Conservation (phyloP, 2,888 invertebrate genomes). For the Balanococcus diminutus region DNA sequence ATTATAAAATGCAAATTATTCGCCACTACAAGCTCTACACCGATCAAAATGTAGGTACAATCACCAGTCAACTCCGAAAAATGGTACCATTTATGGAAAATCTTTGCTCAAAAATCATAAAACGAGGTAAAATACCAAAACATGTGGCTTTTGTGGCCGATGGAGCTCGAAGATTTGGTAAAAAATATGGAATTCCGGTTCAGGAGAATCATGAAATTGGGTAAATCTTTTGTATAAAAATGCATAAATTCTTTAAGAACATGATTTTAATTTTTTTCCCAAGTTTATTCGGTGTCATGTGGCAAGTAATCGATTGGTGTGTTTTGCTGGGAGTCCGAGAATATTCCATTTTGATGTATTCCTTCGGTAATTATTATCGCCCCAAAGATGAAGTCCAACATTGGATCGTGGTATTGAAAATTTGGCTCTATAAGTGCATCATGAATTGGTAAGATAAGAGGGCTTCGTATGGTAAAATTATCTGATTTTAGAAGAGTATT, state of each 20-base stretch:
- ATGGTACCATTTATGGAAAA: background rate
- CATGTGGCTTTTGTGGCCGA: constrained; percentile 52
- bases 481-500: background rate
- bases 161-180: constrained; percentile 51
- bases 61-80: background rate
- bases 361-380: constrained; percentile 50
- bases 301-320: constrained; percentile 53
- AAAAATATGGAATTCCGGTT: constrained; percentile 45
- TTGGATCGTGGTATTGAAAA: constrained; percentile 47
- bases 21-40: background rate
- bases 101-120: background rate
- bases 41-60: background rate
- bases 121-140: background rate
- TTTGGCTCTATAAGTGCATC: constrained; percentile 47
- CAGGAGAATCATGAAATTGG: constrained; percentile 53
- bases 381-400: constrained; percentile 49
- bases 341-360: constrained; percentile 51
- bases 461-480: background rate
- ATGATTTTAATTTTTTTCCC: background rate
- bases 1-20: constrained; percentile 29
- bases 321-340: constrained; percentile 38
- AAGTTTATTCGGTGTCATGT: constrained; percentile 36
- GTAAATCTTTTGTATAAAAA: constrained; percentile 20
- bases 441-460: constrained; percentile 43
- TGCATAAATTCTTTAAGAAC: background rate